Conservation (phyloP, 2,113 vertebrate genomes). For the Neogale vison region DNA sequence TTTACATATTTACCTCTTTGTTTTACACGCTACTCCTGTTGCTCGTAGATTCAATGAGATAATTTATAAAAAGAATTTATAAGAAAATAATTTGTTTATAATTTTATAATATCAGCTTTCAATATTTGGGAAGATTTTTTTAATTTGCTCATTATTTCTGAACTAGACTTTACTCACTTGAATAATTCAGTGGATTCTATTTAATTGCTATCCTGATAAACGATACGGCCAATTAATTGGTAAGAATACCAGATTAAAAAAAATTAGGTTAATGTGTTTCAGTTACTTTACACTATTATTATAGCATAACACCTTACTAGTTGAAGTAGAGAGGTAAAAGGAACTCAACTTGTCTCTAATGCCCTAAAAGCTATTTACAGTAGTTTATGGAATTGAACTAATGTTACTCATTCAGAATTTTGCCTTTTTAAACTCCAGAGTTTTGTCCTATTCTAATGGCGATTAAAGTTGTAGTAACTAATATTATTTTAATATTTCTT, state of each 20-base stretch:
- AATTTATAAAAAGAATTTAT: constrained; percentile 40
- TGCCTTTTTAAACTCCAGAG: not conserved
- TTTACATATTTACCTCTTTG: constrained; percentile 37
- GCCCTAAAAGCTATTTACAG: not conserved
- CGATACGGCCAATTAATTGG: constrained; percentile 45
- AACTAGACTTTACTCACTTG: constrained; percentile 34
- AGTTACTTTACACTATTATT: constrained; percentile 9
- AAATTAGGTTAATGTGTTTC: constrained; percentile 55
- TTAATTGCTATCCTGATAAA: constrained; percentile 66
- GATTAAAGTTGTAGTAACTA: not conserved
- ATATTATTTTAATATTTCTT: not conserved
- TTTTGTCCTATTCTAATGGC: not conserved
- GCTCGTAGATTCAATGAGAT: not conserved
- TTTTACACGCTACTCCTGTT: not conserved
- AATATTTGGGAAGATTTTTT: not conserved
- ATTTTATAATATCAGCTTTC: constrained; percentile 37
- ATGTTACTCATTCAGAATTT: not conserved
- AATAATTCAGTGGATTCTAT: constrained; percentile 62
- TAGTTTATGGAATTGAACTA: not conserved
- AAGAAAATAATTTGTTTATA: not conserved
- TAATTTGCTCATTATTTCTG: constrained; percentile 30
- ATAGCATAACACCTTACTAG: not conserved
- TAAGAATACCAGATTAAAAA: constrained; percentile 35
- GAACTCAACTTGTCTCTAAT: not conserved
- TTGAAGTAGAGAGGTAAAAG: not conserved